A percentile compares a stretch with the other conserved stretches of the same genome.
Conservation (phyloP, 2,113 vertebrate species). For the Ptilonorhynchus violaceus region DNA sequence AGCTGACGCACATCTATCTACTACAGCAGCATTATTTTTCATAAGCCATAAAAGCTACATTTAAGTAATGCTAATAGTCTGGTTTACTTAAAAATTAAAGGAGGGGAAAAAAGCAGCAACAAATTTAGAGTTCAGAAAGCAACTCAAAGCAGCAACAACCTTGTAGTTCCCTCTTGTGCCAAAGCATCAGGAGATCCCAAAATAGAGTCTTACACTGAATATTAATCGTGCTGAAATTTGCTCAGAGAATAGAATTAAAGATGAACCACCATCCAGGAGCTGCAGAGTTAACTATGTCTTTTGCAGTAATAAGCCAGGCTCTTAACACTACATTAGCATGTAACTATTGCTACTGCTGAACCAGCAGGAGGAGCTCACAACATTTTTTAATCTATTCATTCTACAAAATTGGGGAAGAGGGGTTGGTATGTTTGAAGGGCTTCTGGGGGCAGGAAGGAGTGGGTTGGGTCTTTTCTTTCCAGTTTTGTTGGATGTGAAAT, state of each 20-base stretch:
- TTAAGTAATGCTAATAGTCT: constrained; percentile 56
- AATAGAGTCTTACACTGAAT: neutral
- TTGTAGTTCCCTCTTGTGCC: neutral
- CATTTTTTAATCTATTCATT: constrained; percentile 9
- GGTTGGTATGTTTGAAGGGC: neutral
- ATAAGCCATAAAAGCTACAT: constrained; percentile 64
- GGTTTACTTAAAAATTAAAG: constrained; percentile 52
- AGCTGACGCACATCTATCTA: constrained; percentile 68
- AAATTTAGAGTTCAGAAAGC: constrained; percentile 26
- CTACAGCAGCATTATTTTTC: constrained; percentile 63
- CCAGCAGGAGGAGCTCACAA: constrained; percentile 58
- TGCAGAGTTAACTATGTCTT: constrained; percentile 5
- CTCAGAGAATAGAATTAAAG: constrained; percentile 5
- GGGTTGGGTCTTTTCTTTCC: neutral
- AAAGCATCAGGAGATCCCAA: constrained; percentile 4
- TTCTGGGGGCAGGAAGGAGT: neutral
- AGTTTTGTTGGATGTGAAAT: neutral
- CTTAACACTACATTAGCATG: constrained; percentile 1
- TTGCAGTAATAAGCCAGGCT: neutral
- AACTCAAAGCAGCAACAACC: neutral
- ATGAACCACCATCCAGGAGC: constrained; percentile 22
- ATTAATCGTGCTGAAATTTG: neutral
- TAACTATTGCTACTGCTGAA: neutral
- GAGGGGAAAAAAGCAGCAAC: neutral
- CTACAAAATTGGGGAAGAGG: neutral